These are phyloP conservation scores for Scalopus aquaticus DNA, from an alignment of 2,113 vertebrate species.

Conservation along the genomic window DNA sequence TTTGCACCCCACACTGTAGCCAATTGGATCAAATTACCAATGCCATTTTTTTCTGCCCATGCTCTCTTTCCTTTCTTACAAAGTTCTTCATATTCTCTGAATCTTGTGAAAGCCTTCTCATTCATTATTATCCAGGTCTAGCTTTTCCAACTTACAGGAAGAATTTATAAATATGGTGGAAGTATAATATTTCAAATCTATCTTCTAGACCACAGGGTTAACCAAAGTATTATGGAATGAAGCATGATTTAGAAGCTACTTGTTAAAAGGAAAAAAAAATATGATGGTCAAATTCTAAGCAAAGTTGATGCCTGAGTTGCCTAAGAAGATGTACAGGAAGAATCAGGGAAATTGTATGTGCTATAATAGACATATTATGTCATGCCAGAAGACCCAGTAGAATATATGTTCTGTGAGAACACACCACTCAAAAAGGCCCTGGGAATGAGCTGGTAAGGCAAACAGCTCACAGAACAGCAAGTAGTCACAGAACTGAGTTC, in stretches of 20 bases:
- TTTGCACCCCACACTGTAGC: not conserved
- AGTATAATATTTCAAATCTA: not conserved
- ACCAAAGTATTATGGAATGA: not conserved
- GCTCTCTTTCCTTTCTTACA: not conserved
- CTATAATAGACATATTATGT: not conserved
- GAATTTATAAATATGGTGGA: not conserved
- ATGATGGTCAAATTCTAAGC: not conserved
- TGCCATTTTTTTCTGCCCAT: not conserved
- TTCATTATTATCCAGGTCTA: not conserved
- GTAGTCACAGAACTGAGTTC: not conserved
- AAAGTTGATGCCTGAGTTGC: not conserved
- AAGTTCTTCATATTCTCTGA: not conserved
- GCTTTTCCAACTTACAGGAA: not conserved
- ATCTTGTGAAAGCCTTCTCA: not conserved
- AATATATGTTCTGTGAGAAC: not conserved
- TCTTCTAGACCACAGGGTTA: accelerated
- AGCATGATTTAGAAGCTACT: not conserved
- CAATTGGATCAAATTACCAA: not conserved
- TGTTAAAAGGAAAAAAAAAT: not conserved
- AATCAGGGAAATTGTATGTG: not conserved
- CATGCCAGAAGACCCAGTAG: not conserved
- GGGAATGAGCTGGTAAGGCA: not conserved
- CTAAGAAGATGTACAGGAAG: not conserved
- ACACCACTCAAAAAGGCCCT: not conserved
- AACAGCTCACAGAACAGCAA: not conserved